Conservation (phyloP, 2,797 vertebrate species). For the Lepus oiostolus region DNA sequence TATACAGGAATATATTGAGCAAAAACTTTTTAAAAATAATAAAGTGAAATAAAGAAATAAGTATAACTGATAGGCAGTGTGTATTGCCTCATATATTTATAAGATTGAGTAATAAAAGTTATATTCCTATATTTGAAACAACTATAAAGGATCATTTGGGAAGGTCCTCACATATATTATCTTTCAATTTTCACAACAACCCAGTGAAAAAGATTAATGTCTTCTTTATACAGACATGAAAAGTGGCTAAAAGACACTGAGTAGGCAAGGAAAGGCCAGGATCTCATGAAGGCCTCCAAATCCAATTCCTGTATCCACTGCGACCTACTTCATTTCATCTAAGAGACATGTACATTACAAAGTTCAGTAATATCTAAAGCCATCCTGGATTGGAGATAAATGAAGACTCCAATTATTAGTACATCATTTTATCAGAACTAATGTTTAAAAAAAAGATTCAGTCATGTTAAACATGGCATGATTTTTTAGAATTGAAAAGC, state of each 20-base stretch:
- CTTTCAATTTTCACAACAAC: not conserved
- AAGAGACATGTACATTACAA: not conserved
- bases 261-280: not conserved
- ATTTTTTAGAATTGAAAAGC: no score
- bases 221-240: not conserved
- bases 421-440: not conserved
- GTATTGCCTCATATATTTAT: not conserved
- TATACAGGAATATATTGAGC: not conserved
- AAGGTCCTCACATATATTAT: conserved; percentile 32
- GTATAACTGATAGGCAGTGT: not conserved
- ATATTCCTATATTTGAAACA: not conserved
- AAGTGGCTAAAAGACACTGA: not conserved
- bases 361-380: not conserved
- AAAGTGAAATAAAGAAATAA: not conserved
- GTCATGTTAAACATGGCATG: no score
- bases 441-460: not conserved
- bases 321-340: not conserved
- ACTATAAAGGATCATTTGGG: not conserved
- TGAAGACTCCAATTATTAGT: not conserved
- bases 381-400: not conserved
- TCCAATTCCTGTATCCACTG: not conserved
- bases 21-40: not conserved
- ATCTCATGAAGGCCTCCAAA: not conserved
- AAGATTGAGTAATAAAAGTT: not conserved
- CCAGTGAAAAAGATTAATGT: not conserved